Percentiles rank a stretch among this genome's conserved stretches.
Evolutionary conservation across 92 coral and sea anemone genomes (phyloP).

Genomic region (Metridium senile): DNA sequence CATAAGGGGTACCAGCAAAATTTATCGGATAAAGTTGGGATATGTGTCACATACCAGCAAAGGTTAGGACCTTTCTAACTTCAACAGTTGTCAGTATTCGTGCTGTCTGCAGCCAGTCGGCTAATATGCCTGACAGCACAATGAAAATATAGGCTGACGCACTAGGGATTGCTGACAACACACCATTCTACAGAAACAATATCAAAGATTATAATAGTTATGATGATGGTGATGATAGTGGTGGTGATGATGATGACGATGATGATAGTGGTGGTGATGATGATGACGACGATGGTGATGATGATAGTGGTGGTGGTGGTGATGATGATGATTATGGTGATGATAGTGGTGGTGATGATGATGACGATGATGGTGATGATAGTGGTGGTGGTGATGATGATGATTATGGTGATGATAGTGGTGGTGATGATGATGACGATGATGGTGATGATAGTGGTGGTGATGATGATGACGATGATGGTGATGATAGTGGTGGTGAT

Average conservation of each 20-base stretch:
- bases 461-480: background rate
- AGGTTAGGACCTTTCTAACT: constrained; percentile 72
- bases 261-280: background rate
- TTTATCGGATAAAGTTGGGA: too few species aligned
- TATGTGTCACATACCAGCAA: constrained; percentile 66
- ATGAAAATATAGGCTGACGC: constrained; percentile 45
- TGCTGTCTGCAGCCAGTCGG: constrained; percentile 63
- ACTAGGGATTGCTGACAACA: constrained; percentile 87
- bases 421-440: background rate
- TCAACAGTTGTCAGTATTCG: constrained; percentile 51
- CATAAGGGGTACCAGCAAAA: too few species aligned
- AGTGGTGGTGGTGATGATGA: background rate
- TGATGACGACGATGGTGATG: background rate
- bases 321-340: background rate
- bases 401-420: background rate
- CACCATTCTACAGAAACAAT: constrained; percentile 68
- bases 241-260: background rate
- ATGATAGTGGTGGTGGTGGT: background rate
- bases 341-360: background rate
- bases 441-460: background rate
- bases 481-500: background rate
- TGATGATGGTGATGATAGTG: background rate
- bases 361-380: background rate
- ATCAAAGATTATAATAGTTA: background rate
- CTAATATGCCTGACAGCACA: constrained; percentile 47